Evolutionary conservation across 2,113 vertebrate genomes (phyloP), one percentile per base, ranked within the genome.

Genomic region (Dendropsophus ebraccatus): DNA sequence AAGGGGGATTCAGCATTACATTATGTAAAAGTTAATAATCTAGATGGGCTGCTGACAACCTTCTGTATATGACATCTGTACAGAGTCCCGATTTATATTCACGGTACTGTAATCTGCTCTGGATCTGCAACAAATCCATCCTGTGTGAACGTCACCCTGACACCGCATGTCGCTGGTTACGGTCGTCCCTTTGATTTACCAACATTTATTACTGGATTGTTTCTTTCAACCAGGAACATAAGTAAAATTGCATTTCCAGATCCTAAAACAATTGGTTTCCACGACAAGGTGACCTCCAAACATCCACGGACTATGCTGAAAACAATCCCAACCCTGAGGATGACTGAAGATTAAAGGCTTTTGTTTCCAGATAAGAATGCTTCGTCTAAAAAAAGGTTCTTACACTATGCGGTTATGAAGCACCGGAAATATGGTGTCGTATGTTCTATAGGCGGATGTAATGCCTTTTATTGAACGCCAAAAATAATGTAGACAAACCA

Each of bases 231-330:
- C 37, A 23, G 52, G 14, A 13, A 60, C 52, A 60, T 41, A 30
- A 50, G 83, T 54, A 17, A 25, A 45, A 25, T 13, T 86, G 80
- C 11, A 50, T 89, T 89, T 81, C 85, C 62, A 82, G 41, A 52
- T 52, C 75, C 25, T 62, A 50, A 85, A 70, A 82, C 84, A 90
- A 90, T 78, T 81, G 56, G 58, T 88, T 85, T 74, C 21, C 5
- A 82, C 84, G 87, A 88, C 74, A 85, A 90, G 88, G 89, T 86
- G 90, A 90, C 91, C 88, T 0, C 84, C 82, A 82, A n/a, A 85
- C 35, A 80, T 86, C 56, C 70, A 32, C 47, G 86, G 89, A 25
- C 67, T 70, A 54, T 72, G 88, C 67, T 88, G 89, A 87, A 88
- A 90, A 82, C 52, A 88, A 82, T 62, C 60, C 87, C 65, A 85